These are phyloP conservation scores for Australoheros facetus DNA, from an alignment of 2,797 vertebrate species.

Conservation along the genomic window DNA sequence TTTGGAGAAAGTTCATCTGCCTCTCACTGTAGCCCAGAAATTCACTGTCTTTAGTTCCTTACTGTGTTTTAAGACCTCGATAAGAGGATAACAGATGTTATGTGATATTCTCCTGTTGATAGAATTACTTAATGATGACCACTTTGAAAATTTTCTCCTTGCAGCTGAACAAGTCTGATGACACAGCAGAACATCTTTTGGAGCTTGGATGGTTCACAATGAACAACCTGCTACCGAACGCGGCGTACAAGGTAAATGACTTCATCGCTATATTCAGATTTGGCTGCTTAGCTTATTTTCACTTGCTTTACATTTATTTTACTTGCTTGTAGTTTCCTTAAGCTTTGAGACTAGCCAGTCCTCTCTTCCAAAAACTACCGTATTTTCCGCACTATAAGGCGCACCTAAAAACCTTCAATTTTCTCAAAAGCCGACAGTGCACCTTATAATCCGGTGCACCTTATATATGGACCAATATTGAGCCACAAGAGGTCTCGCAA, in stretches of 20 bases:
- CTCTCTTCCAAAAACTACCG: background rate
- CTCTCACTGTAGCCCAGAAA: background rate
- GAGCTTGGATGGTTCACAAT: conserved; percentile 98
- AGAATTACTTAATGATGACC: background rate
- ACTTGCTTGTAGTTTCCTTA: background rate
- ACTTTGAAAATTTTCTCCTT: conserved; percentile 8
- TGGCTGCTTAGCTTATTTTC: background rate
- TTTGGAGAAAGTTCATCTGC: background rate
- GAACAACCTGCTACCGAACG: conserved; percentile 98
- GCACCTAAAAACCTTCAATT: no score
- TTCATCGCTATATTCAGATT: background rate
- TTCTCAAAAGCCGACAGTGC: no score
- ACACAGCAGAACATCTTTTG: conserved; percentile 96
- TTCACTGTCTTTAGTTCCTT: background rate
- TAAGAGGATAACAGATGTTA: background rate
- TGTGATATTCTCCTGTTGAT: background rate
- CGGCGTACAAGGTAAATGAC: conserved; percentile 89
- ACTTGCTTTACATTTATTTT: background rate
- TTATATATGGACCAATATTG: no score
- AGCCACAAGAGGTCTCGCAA: no score
- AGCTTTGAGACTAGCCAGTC: background rate
- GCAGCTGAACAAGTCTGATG: conserved; percentile 97
- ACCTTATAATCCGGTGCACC: no score
- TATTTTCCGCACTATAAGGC: no score
- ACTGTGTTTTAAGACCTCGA: background rate